Conservation (phyloP, 2,888 invertebrate species). For the Caenorhabditis japonica region DNA sequence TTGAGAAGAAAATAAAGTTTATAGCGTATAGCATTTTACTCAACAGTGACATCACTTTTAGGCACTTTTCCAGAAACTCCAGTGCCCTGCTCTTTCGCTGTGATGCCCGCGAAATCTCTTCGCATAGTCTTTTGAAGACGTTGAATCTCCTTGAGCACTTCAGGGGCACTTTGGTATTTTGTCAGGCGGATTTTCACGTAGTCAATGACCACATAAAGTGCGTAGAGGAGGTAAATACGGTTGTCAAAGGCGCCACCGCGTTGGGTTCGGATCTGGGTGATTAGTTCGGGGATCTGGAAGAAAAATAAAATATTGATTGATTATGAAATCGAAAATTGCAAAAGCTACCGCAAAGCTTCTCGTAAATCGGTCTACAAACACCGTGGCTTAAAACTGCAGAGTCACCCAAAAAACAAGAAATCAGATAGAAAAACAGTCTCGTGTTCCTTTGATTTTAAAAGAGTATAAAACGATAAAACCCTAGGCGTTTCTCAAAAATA, state of each 20-base stretch:
- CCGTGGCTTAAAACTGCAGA: too few relatives aligned
- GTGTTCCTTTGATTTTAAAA: too few relatives aligned
- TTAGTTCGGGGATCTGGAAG: constrained; percentile 22
- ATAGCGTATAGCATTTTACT: too few relatives aligned
- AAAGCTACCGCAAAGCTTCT: too few relatives aligned
- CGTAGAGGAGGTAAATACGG: constrained; percentile 15
- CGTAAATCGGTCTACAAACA: too few relatives aligned
- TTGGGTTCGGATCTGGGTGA: constrained; percentile 18
- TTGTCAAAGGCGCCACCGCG: constrained; percentile 34
- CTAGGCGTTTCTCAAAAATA: too few relatives aligned
- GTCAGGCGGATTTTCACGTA: constrained; percentile 37
- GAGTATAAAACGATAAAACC: too few relatives aligned
- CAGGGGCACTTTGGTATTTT: constrained; percentile 14
- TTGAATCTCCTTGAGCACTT: constrained; percentile 1
- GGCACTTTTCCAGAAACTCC: neutral
- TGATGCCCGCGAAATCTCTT: constrained; percentile 9
- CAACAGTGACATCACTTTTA: constrained; percentile 1
- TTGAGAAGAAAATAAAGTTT: too few relatives aligned
- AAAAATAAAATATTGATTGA: neutral
- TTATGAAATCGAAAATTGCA: too few relatives aligned
- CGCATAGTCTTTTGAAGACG: constrained; percentile 14
- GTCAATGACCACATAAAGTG: constrained; percentile 26
- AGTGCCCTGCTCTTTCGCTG: constrained; percentile 14
- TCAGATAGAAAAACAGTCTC: too few relatives aligned
- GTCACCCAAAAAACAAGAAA: too few relatives aligned